Percentiles rank a stretch among this genome's conserved stretches.
These are phyloP conservation scores for Oryzias javanicus DNA, from an alignment of 2,113 vertebrate species.

Conservation along the genomic window DNA sequence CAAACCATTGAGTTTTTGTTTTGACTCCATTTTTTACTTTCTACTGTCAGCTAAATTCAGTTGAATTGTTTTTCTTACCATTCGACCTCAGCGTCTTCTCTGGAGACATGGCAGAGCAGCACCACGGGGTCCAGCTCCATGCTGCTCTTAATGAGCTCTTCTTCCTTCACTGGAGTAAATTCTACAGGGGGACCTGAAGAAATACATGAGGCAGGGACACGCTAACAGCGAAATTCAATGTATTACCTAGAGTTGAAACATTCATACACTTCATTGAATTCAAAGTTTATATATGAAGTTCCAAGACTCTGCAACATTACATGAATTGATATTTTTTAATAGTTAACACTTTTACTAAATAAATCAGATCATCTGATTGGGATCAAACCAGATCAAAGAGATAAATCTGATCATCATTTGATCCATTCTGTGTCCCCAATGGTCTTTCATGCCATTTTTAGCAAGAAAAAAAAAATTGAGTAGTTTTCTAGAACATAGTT, in stretches of 20 bases:
- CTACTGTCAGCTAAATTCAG: not conserved
- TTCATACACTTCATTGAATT: no score
- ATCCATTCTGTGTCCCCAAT: no score
- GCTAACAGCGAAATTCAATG: not conserved
- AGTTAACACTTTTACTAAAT: no score
- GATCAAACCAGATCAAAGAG: no score
- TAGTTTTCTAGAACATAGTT: no score
- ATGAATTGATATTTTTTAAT: no score
- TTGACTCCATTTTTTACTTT: not conserved
- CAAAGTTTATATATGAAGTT: no score
- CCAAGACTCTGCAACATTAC: no score
- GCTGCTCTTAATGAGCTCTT: constrained; percentile 71
- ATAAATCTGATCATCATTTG: no score
- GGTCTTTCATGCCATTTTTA: no score
- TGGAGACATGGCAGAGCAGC: constrained; percentile 74
- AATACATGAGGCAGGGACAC: not conserved
- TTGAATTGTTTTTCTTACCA: constrained; percentile 54
- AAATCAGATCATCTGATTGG: no score
- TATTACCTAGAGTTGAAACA: not conserved
- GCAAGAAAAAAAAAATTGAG: no score
- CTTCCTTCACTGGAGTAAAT: constrained; percentile 60
- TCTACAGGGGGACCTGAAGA: constrained; percentile 63
- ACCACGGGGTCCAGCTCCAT: constrained; percentile 78
- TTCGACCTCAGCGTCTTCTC: constrained; percentile 56
- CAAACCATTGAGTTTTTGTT: not conserved